These are phyloP conservation scores for Clytia hemisphaerica DNA, from an alignment of 30 jellyfish, hydroid and myxozoan species.

Conservation along the genomic window DNA sequence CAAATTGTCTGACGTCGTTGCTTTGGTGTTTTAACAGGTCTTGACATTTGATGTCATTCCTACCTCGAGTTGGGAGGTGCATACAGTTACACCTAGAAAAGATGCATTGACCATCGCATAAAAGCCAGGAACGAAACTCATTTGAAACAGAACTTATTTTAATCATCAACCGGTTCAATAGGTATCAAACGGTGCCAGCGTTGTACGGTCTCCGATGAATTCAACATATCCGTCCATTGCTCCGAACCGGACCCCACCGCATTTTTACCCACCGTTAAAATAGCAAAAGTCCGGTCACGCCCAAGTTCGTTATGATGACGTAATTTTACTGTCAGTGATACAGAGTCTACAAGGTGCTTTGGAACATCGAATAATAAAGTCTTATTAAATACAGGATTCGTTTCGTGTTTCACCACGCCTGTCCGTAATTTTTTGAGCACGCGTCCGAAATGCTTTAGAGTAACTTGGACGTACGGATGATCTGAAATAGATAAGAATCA, in stretches of 20 bases:
- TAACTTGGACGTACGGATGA: conserved; percentile 83
- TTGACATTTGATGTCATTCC: too few relatives aligned
- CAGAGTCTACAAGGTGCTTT: conserved; percentile 40
- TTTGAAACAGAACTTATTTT: too few relatives aligned
- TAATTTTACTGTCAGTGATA: conserved; percentile 71
- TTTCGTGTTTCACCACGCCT: conserved; percentile 89
- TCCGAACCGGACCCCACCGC: conserved; percentile 89
- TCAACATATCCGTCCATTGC: conserved; percentile 95
- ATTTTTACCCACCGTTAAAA: conserved; percentile 68
- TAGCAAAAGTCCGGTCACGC: conserved; percentile 91
- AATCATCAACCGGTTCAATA: conserved; percentile 80
- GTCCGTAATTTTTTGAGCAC: conserved; percentile 72
- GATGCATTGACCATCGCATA: too few relatives aligned
- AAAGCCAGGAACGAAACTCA: too few relatives aligned
- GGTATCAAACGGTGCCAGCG: conserved; percentile 97
- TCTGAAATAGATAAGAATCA: conserved; percentile 27
- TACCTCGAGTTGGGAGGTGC: too few relatives aligned
- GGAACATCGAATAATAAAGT: conserved; percentile 68
- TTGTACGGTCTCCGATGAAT: conserved; percentile 66
- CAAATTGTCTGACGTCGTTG: too few relatives aligned
- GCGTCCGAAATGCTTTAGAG: conserved; percentile 73
- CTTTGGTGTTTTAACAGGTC: too few relatives aligned
- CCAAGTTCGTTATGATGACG: conserved; percentile 88
- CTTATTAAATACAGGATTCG: conserved; percentile 87
- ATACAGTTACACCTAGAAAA: too few relatives aligned